Evolutionary conservation across 2,797 vertebrate genomes (phyloP), one percentile per base, ranked within the genome.

Genomic region (Pantherophis vulpinus): DNA sequence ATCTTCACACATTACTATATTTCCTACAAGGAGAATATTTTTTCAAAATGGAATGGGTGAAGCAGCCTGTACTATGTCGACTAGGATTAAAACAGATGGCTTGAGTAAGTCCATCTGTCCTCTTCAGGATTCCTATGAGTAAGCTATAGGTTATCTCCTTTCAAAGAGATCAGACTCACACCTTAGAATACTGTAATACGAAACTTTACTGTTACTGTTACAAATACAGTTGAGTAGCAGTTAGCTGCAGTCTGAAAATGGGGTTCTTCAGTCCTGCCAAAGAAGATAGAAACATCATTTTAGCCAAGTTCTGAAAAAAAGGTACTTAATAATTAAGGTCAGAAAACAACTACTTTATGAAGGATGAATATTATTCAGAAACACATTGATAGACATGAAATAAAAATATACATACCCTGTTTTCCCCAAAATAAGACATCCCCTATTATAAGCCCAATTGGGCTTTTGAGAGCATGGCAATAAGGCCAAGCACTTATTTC

Each of bases 1-100:
- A 47, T 89, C 66, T 70, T 79, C 66, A 79, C 54, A 91, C 70
- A 91, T 79, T 54, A 83, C 54, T 42, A 91, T 91, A 55, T 91
- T 86, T 91, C 90, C 32, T 60, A 83, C 59, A 87, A 87, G 47
- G 20, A 91, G n/a, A 91, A 63, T 91, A 91, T 87, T n/a, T 51
- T 63, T 63, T 37, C 83, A 87, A 87, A 66, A 91, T 37, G 83
- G 25, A 66, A 87, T 87, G 47, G 23, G n/a, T 63, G 59, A 91
- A 91, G n/a, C 12, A 91, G 59, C 83, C 20, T 91, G 27, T 86
- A 91, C 25, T 59, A 47, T 91, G 23, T 90, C 20, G 74, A 91
- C 56, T 42, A 86, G 74, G 27, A 91, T 91, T 51, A 32, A 60
- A 29, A 91, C 66, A 91, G 23, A 60, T 91, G 74, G 37, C 74